Evolutionary conservation across 1,140 invertebrate genomes (phyloP), one percentile per base, ranked within the genome.

Genomic region (Propsilocerus akamusi): DNA sequence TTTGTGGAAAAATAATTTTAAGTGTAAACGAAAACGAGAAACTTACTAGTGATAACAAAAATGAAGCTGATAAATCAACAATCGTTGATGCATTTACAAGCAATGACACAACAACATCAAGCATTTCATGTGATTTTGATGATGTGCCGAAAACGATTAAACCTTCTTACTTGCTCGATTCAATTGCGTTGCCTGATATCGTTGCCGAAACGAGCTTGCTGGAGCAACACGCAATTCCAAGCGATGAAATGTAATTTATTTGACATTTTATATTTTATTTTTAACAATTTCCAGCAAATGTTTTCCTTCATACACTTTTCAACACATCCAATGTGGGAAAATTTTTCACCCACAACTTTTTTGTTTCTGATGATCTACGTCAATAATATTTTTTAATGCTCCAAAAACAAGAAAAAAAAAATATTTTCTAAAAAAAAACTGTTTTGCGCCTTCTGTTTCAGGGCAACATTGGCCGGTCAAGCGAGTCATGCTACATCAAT

Each of bases 391-490:
- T n/a, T n/a, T n/a, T n/a, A n/a, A n/a, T n/a, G n/a, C n/a, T n/a
- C n/a, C n/a, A n/a, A n/a, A n/a, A n/a, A n/a, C n/a, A n/a, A n/a
- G n/a, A n/a, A n/a, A n/a, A n/a, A n/a, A n/a, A n/a, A n/a, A n/a
- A n/a, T n/a, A n/a, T n/a, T n/a, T n/a, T n/a, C n/a, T n/a, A n/a
- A n/a, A n/a, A n/a, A n/a, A n/a, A n/a, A n/a, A n/a, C 28, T 46
- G 47, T 53, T 28, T 47, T 5, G 20, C 25, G 25, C 30, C 7
- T 41, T 14, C 32, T 52, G 54, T 57, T 54, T 8, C 55, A 69
- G 72, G 67, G 68, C 64, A 54, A 72, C 72, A 54, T 54, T 74
- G 22, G 68, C 72, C 41, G 69, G 69, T 51, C 70, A 73, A 57
- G 72, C 73, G 57, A 63, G 67, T 23, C n/a, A n/a, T n/a, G n/a